phyloP scores from a whole-genome alignment of 2,113 vertebrate species.

The Gallinago media region DNA sequence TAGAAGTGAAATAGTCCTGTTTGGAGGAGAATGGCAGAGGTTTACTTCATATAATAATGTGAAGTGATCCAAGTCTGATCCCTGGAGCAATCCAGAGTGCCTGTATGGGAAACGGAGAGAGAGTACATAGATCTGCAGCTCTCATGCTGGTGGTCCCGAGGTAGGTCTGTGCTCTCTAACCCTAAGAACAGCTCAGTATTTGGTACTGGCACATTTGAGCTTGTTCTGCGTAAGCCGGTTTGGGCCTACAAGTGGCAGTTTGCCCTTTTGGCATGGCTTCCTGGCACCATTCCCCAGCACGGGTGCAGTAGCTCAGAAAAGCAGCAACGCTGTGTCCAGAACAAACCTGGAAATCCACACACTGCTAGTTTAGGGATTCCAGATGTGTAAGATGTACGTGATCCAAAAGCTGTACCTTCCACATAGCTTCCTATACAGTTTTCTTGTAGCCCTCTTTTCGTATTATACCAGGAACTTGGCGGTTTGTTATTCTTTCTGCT shows the following conservation, averaged over 20 bases:
- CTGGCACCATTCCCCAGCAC: not conserved
- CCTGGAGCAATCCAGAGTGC: not conserved
- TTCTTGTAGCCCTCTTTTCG: not conserved
- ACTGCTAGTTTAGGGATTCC: not conserved
- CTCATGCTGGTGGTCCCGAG: not conserved
- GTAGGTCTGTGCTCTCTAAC: not conserved
- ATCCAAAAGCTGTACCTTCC: not conserved
- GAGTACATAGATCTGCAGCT: rapidly evolving
- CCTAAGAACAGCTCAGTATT: not conserved
- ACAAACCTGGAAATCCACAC: constrained; percentile 18
- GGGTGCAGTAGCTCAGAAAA: constrained; percentile 17
- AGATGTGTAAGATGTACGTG: not conserved
- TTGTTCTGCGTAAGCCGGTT: not conserved
- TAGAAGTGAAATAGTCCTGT: not conserved
- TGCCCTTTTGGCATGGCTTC: constrained; percentile 20
- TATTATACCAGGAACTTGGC: not conserved
- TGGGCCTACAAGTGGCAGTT: not conserved
- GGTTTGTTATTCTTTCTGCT: not conserved
- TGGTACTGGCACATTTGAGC: not conserved
- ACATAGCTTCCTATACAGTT: not conserved
- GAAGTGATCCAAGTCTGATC: not conserved
- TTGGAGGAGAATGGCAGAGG: not conserved
- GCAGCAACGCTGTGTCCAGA: not conserved
- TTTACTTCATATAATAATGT: not conserved
- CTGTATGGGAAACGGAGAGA: not conserved